These are phyloP conservation scores for Pluvialis apricaria DNA, from an alignment of 2,113 vertebrate species.

Conservation along the genomic window DNA sequence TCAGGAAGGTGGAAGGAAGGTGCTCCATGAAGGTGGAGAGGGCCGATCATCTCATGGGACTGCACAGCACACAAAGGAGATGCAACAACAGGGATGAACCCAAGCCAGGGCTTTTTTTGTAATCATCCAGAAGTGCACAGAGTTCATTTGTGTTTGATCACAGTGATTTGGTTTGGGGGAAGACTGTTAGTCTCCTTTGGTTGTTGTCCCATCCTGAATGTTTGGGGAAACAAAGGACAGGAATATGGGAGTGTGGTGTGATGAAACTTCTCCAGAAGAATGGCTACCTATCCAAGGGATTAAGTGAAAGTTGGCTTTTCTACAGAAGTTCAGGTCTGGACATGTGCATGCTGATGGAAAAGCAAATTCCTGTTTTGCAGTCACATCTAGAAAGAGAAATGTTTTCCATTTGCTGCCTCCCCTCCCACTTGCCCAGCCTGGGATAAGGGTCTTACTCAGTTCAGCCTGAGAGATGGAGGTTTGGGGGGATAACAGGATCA, in stretches of 20 bases:
- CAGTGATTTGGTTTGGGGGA: not conserved
- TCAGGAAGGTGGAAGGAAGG: not conserved
- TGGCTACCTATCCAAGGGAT: not conserved
- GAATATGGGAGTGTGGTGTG: not conserved
- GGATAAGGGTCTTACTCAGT: constrained; percentile 11
- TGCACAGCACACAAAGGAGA: not conserved
- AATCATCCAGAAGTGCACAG: not conserved
- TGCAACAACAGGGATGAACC: not conserved
- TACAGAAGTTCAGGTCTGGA: not conserved
- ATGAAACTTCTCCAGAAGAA: not conserved
- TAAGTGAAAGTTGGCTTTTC: not conserved
- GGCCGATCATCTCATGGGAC: fast-evolving
- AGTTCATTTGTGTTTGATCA: not conserved
- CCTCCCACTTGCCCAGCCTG: not conserved
- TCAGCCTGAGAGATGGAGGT: not conserved
- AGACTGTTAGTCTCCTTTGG: not conserved
- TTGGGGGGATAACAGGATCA: not conserved
- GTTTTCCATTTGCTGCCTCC: constrained; percentile 10
- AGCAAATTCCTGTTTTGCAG: constrained; percentile 10
- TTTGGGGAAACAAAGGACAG: not conserved
- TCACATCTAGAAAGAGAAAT: constrained; percentile 22
- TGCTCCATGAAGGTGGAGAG: not conserved
- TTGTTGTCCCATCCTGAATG: not conserved
- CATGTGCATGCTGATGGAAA: not conserved
- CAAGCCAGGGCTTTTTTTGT: not conserved